Evolutionary conservation across 2,113 vertebrate genomes (phyloP).

Genomic region (Eidolon helvum): DNA sequence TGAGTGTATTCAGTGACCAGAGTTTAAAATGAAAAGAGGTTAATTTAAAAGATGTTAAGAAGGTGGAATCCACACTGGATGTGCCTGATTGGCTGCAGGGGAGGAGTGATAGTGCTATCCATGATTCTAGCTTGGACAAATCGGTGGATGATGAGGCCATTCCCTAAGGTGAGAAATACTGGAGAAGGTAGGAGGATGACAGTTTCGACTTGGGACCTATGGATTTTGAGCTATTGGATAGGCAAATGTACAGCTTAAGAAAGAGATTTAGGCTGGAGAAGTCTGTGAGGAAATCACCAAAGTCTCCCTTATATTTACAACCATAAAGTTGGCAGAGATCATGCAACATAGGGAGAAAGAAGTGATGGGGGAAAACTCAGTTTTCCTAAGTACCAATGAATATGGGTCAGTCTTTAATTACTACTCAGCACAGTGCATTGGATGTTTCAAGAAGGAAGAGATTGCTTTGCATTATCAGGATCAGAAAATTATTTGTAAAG

Average conservation of each 20-base stretch:
- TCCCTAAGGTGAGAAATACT: not conserved
- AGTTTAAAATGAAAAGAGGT: not conserved
- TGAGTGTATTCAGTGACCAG: not conserved
- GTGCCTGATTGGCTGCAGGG: not conserved
- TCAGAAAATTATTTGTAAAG: not conserved
- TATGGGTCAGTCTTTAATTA: not conserved
- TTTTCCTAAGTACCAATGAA: not conserved
- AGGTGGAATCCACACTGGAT: not conserved
- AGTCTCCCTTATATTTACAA: not conserved
- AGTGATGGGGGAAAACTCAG: not conserved
- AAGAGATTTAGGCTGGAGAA: not conserved
- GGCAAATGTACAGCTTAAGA: not conserved
- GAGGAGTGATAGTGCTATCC: not conserved
- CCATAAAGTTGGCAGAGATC: not conserved
- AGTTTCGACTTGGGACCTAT: not conserved
- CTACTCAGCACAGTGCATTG: not conserved
- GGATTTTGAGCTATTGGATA: not conserved
- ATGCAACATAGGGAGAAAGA: no score
- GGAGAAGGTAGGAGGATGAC: not conserved
- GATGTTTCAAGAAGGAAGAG: not conserved
- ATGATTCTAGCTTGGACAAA: not conserved
- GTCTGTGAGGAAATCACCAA: no score
- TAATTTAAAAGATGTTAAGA: not conserved
- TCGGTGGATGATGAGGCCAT: not conserved
- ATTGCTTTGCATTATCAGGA: not conserved